A percentile compares a stretch with the other conserved stretches of the same genome.
These are phyloP conservation scores for Tetrao urogallus DNA, from an alignment of 2,113 vertebrate species.

Conservation along the genomic window DNA sequence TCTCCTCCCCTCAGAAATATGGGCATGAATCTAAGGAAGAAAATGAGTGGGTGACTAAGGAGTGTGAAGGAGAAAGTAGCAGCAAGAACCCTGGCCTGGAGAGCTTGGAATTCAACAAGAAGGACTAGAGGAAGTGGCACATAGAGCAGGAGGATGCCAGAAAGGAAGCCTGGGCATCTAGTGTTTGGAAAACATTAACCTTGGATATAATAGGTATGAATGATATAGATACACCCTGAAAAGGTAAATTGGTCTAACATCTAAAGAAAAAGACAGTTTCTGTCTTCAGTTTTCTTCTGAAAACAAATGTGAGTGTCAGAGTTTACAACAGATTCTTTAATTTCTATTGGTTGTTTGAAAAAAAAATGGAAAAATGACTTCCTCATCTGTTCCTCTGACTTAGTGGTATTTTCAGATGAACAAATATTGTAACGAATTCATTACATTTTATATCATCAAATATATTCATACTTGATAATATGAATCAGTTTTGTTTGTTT, in stretches of 20 bases:
- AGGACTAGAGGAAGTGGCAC: background rate
- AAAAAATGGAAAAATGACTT: background rate
- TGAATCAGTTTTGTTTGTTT: conserved; percentile 26
- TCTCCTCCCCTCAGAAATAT: background rate
- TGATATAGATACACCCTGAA: background rate
- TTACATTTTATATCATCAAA: conserved; percentile 49
- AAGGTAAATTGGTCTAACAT: background rate
- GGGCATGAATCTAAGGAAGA: no score
- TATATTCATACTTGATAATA: conserved; percentile 28
- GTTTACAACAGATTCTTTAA: background rate
- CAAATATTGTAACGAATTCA: conserved; percentile 13
- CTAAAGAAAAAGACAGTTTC: background rate
- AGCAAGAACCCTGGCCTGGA: background rate
- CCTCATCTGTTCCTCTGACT: background rate
- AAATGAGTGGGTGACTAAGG: background rate
- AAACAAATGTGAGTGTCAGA: background rate
- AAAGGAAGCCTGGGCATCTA: background rate
- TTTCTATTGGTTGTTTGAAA: background rate
- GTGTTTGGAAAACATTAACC: background rate
- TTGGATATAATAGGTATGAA: fast-evolving
- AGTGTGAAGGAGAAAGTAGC: background rate
- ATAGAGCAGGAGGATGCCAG: background rate
- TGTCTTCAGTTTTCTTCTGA: background rate
- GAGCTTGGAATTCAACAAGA: background rate
- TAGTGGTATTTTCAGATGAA: background rate